Base-by-base conservation (phyloP, 2,113 vertebrate species). In the Gopherus flavomarginatus region DNA sequence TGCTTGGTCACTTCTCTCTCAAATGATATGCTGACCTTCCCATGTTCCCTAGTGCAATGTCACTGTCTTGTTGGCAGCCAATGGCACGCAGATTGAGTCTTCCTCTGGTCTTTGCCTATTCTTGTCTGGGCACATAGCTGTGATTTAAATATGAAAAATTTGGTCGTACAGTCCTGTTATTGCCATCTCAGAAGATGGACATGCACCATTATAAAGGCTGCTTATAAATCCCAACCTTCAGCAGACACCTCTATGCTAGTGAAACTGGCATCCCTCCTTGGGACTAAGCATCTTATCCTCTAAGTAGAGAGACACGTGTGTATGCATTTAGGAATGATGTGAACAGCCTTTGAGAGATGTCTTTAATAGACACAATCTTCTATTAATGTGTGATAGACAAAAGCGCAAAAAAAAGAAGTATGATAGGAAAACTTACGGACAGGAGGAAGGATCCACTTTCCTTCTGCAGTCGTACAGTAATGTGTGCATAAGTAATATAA, bases 71-170 rank as follows among this genome's bases (percentile, higher is more conserved):
- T n/a, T 94, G 27, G 3, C 0, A 2, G 88, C 13, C 42, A 4
- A 82, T 77, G 27, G 83, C 54, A 8, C 0, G 0, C 4, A 26
- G 19, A 7, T 21, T 22, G 0, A 38, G 38, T 47, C 72, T 56
- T 38, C 86, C 83, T 42, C 27, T 90, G 81, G 16, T 53, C 31
- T 90, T 80, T 10, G 3, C 21, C 1, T 0, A 0, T 44, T 86
- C 44, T 35, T 0, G 0, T 26, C 42, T n/a, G 79, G 59, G n/a
- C 62, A 38, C 10, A 2, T 35, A 85, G 59, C 52, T 84, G n/a
- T 29, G 49, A 29, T 7, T 77, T 52, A 44, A 26, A 72, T 22
- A 5, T 22, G 5, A 38, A 29, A 27, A 16, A 72, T 49, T n/a
- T 27, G 49, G 7, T 53, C 31, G 2, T 21, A 72, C 65, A 38